Evolutionary conservation across 2,888 invertebrate species (phyloP).

Genomic region (Anorthoa munda): DNA sequence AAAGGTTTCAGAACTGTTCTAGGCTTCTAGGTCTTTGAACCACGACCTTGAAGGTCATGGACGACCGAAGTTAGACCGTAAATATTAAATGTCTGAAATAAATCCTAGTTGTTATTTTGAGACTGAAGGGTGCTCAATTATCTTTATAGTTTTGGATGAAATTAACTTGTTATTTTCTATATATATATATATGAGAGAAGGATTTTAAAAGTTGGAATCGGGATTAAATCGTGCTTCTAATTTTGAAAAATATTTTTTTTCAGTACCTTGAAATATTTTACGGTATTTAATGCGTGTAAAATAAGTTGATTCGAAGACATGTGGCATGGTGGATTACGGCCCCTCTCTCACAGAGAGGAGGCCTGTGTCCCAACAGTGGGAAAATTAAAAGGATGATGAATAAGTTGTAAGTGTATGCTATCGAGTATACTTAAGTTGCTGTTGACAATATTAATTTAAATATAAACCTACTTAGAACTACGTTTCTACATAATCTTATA

Average conservation of each 20-base stretch:
- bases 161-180: constrained; percentile 4
- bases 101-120: not conserved
- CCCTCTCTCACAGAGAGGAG: too few relatives aligned
- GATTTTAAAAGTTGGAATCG: not conserved
- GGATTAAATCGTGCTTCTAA: not conserved
- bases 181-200: not conserved
- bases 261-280: not conserved
- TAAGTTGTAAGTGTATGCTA: not conserved
- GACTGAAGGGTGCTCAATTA: not conserved
- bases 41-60: constrained; percentile 44
- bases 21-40: constrained; percentile 53
- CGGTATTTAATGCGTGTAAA: not conserved
- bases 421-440: not conserved
- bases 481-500: too few relatives aligned
- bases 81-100: constrained; percentile 18
- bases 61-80: not conserved
- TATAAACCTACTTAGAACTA: too few relatives aligned
- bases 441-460: too few relatives aligned
- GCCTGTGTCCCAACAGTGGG: too few relatives aligned
- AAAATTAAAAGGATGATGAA: too few relatives aligned
- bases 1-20: constrained; percentile 51
- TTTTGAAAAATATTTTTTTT: not conserved
- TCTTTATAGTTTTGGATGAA: constrained; percentile 11
- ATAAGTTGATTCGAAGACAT: too few relatives aligned
- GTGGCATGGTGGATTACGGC: too few relatives aligned